Evolutionary conservation across 2,113 vertebrate species (phyloP), one percentile per base, ranked within the genome.

Genomic region (Garra rufa): DNA sequence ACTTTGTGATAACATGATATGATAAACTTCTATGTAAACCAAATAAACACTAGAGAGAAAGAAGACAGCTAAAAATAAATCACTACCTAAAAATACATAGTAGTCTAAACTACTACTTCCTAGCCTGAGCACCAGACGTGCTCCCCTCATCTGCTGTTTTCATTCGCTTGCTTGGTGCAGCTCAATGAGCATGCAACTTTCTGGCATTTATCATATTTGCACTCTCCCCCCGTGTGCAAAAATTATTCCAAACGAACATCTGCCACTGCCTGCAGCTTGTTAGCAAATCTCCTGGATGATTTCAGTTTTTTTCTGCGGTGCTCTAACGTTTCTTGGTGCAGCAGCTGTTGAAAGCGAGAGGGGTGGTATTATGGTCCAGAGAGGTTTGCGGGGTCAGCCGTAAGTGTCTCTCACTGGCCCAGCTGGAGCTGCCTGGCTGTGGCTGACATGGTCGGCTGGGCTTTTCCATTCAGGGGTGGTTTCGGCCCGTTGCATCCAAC

Each of bases 381-480:
- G 82, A 70, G 52, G 81, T 85, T 86, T 61, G 85, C 74, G n/a
- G 86, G 89, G 86, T 92, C 92, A 89, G 89, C 80, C 86, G 85
- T 89, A 88, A 81, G 88, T 91, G 88, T 88, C 92, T 91, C 86
- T 86, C 85, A 8, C 69, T 82, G 90, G 85, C 83, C 91, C 92
- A 92, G 94, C 92, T 93, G 92, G 91, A 91, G 88, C 77, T 87
- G 75, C 77, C 85, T 75, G 88, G 80, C 77, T 87, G 88, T 85
- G 73, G 83, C 85, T 86, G 86, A 91, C 88, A 92, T 85, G 92
- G 89, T 92, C 89, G 87, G 91, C 76, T 93, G 92, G 87, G 6
- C 83, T 88, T 86, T 90, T 93, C 90, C 87, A 92, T 92, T 92
- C 88, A 92, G 81, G 87, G 90, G 91, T 44, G 86, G 93, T 92